Percentiles rank a stretch among this genome's conserved stretches.
These are phyloP conservation scores for Heliconius himera DNA, from an alignment of 1,140 invertebrate species.

Conservation along the genomic window DNA sequence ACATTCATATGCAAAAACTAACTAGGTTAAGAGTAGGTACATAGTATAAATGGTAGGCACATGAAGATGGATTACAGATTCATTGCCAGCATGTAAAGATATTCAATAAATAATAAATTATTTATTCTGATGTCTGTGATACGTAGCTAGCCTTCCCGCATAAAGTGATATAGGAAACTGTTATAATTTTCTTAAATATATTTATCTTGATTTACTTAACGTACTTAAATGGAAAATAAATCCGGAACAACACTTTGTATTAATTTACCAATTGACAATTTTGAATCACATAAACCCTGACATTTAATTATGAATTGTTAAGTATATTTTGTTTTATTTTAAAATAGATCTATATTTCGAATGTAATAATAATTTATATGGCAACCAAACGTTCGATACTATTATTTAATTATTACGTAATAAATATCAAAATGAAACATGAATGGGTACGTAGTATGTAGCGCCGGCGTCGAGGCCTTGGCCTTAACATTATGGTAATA, in stretches of 20 bases:
- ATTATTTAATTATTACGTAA: background rate
- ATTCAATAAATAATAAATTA: background rate
- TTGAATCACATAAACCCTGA: background rate
- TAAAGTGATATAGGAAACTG: background rate
- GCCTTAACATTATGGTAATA: conserved; percentile 72
- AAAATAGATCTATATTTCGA: background rate
- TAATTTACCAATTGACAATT: background rate
- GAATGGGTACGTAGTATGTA: conserved; percentile 45
- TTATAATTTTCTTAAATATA: background rate
- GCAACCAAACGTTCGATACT: background rate
- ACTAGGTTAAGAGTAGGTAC: background rate
- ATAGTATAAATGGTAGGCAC: background rate
- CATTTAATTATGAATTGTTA: background rate
- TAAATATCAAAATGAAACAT: conserved; percentile 39
- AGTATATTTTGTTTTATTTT: background rate
- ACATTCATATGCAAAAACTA: background rate
- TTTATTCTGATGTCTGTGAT: background rate
- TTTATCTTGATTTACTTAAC: background rate
- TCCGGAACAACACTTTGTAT: background rate
- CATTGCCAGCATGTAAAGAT: background rate
- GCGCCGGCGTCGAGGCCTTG: conserved; percentile 52
- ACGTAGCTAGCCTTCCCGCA: background rate
- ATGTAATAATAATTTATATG: too few relatives aligned
- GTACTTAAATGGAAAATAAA: background rate
- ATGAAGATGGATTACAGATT: background rate